Percentiles rank a stretch among this genome's conserved stretches.
These are phyloP conservation scores for Papilio xuthus DNA, from an alignment of 1,140 invertebrate species.

Conservation along the genomic window DNA sequence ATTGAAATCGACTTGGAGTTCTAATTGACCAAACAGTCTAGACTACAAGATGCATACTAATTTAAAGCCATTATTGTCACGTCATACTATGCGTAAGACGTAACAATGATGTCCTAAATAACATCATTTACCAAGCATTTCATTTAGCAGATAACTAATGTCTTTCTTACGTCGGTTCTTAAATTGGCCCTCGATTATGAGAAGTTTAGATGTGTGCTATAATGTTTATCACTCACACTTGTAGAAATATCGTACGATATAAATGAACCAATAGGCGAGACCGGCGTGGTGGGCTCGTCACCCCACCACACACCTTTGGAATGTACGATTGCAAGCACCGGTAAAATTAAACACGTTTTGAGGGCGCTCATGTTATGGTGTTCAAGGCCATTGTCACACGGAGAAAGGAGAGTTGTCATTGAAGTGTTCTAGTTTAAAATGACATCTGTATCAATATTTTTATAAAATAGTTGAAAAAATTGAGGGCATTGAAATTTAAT, in stretches of 20 bases:
- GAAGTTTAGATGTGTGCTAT: conserved; percentile 56
- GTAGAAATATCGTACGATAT: conserved; percentile 74
- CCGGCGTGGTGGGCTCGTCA: conserved; percentile 73
- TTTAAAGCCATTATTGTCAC: neutral
- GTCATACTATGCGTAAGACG: neutral
- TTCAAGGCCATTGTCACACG: conserved; percentile 64
- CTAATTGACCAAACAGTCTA: too few relatives aligned
- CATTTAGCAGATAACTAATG: conserved; percentile 58
- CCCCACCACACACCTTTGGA: conserved; percentile 70
- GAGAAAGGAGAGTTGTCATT: conserved; percentile 42
- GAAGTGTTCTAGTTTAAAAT: neutral
- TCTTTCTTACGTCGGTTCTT: conserved; percentile 54
- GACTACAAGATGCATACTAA: too few relatives aligned
- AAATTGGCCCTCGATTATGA: conserved; percentile 70
- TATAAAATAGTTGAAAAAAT: too few relatives aligned
- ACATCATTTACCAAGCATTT: conserved; percentile 60
- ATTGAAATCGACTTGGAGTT: neutral
- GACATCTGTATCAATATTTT: neutral
- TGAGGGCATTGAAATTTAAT: too few relatives aligned
- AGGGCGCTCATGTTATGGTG: conserved; percentile 44
- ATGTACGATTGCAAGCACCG: conserved; percentile 72
- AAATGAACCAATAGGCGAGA: conserved; percentile 60
- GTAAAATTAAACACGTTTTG: conserved; percentile 76
- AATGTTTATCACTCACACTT: conserved; percentile 60
- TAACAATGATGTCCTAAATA: conserved; percentile 11